Evolutionary conservation across 2,888 invertebrate genomes (phyloP), one percentile per base, ranked within the genome.

Genomic region (Spodoptera littoralis): DNA sequence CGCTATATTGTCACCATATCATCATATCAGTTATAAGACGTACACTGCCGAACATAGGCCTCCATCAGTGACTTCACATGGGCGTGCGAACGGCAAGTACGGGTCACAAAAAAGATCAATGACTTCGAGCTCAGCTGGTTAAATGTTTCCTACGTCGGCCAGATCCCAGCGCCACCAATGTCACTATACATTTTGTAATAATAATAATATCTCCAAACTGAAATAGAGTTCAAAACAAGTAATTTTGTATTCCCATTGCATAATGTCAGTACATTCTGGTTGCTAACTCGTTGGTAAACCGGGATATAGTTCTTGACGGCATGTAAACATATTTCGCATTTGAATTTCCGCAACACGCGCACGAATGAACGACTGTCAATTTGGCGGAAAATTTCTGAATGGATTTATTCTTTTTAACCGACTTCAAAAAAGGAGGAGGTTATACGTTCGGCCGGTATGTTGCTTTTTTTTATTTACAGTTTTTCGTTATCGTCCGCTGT

Each of bases 251-350:
- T 65, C 65, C 64, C 58, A 47, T 55, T 71, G 65, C 74, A 77
- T 77, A 79, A 79, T 79, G 58, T 68, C 60, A 59, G 62, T 79
- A 71, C 68, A 71, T 73, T 77, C 80, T 68, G 45, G 65, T 64
- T 65, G 63, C 47, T 65, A 77, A 79, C 58, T 73, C 76, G 49
- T 60, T 24, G 22, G 59, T 61, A 79, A 77, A 77, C 58, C 62
- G 74, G 67, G 65, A 73, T 79, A 73, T 42, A 56, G 22, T 44
- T 54, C n/a, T 48, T 44, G 68, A 68, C 77, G 60, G 65, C 44
- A 44, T 44, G 63, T 59, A 57, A 68, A 73, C 73, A 65, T 66
- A 65, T 64, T 65, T 46, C 60, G 52, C 51, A 53, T 77, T 77
- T 70, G 60, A 77, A 77, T 79, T 77, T 73, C 74, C 61, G 73